A percentile compares a stretch with the other conserved stretches of the same genome.
These are phyloP conservation scores for Macaria liturata DNA, from an alignment of 2,888 invertebrate genomes.

Conservation along the genomic window DNA sequence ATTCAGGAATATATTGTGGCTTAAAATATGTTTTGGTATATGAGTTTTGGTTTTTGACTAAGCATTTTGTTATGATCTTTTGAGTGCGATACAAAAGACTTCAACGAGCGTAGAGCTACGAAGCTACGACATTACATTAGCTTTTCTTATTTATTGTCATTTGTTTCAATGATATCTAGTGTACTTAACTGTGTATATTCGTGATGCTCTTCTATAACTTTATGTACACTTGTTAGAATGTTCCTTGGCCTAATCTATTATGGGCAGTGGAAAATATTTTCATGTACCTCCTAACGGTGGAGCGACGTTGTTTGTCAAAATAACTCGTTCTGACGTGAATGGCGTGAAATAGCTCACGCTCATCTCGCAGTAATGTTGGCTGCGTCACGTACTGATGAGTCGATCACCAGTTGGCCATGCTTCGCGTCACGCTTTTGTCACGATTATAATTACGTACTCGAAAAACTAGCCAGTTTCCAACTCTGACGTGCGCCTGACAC, in stretches of 20 bases:
- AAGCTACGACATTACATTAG: neutral
- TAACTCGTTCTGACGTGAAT: conserved; percentile 54
- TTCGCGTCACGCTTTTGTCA: conserved; percentile 56
- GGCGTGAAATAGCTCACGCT: conserved; percentile 51
- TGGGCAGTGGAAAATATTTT: too few species aligned
- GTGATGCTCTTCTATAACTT: too few species aligned
- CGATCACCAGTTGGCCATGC: conserved; percentile 34
- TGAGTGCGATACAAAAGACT: conserved; percentile 6
- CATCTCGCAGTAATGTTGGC: conserved; percentile 53
- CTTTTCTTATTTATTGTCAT: too few species aligned
- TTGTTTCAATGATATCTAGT: too few species aligned
- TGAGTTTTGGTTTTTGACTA: too few species aligned
- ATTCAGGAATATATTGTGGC: too few species aligned
- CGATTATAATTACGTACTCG: conserved; percentile 66
- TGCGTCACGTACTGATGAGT: conserved; percentile 43
- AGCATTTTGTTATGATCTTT: too few species aligned
- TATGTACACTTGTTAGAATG: too few species aligned
- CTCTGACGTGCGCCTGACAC: conserved; percentile 62
- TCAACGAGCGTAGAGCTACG: conserved; percentile 10
- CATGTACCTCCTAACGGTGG: conserved; percentile 28
- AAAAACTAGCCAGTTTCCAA: conserved; percentile 51
- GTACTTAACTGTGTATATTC: too few species aligned
- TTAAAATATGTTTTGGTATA: too few species aligned
- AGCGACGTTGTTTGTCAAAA: conserved; percentile 59
- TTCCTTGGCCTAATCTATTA: too few species aligned